Evolutionary conservation across 2,797 vertebrate genomes (phyloP).

Genomic region (Pangasius krempfi): DNA sequence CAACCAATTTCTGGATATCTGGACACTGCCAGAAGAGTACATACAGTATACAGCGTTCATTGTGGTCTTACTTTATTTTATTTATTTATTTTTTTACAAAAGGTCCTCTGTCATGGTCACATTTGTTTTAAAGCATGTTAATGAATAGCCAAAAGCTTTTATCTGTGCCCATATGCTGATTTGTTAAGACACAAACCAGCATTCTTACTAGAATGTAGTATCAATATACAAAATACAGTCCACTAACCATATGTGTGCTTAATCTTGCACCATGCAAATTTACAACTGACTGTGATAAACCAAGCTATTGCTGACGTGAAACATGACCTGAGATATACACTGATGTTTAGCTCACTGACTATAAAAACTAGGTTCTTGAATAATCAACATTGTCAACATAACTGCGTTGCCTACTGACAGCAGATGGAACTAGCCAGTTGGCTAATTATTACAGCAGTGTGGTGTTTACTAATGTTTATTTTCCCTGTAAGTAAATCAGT

Average conservation of each 20-base stretch:
- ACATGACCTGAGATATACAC: not conserved
- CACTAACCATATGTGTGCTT: not conserved
- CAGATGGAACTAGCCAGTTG: not conserved
- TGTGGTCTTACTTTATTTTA: no score
- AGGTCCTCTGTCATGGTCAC: not conserved
- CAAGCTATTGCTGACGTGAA: not conserved
- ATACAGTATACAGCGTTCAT: no score
- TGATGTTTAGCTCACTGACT: not conserved
- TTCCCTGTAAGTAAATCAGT: not conserved
- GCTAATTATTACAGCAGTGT: not conserved
- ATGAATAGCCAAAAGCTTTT: not conserved
- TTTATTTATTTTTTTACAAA: no score
- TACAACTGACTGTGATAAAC: not conserved
- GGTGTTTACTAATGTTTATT: not conserved
- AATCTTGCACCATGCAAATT: not conserved
- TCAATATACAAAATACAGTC: not conserved
- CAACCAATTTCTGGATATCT: not conserved
- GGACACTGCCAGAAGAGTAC: no score
- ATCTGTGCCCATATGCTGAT: not conserved
- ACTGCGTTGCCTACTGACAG: not conserved
- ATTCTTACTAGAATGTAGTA: not conserved
- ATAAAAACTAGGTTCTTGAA: not conserved
- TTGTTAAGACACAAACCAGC: not conserved
- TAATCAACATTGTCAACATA: not conserved
- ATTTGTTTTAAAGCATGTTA: not conserved